These are phyloP conservation scores for Romanogobio albipinnatus DNA, from an alignment of 2,113 vertebrate genomes.

Conservation along the genomic window DNA sequence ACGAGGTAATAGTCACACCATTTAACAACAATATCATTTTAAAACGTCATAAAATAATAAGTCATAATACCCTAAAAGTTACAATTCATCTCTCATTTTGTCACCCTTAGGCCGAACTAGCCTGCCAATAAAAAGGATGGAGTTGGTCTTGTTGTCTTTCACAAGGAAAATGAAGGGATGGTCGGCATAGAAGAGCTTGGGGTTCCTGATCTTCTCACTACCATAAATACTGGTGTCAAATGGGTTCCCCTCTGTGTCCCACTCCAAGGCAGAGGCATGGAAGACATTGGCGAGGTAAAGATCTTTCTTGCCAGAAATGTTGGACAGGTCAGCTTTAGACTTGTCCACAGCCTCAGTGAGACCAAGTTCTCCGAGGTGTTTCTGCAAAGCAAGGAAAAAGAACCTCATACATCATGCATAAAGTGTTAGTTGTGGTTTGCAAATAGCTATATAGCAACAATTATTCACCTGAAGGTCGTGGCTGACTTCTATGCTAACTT, in stretches of 20 bases:
- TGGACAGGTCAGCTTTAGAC: conserved; percentile 92
- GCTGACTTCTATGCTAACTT: conserved; percentile 87
- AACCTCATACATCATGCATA: not conserved
- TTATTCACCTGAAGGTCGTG: conserved; percentile 88
- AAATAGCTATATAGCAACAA: not conserved
- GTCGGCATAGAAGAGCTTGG: conserved; percentile 93
- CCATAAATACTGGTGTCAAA: conserved; percentile 86
- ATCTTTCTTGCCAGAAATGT: conserved; percentile 97
- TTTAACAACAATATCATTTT: conserved; percentile 39
- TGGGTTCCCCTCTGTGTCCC: conserved; percentile 88
- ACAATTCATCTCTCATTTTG: conserved; percentile 95
- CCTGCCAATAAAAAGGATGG: conserved; percentile 92
- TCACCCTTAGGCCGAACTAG: conserved; percentile 92
- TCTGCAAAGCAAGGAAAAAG: conserved; percentile 73
- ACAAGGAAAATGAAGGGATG: conserved; percentile 97
- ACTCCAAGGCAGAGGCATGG: conserved; percentile 88
- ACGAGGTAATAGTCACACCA: conserved; percentile 67
- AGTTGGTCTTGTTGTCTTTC: conserved; percentile 92
- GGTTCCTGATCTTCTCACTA: conserved; percentile 85
- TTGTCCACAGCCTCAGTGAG: conserved; percentile 95
- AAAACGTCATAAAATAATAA: not conserved
- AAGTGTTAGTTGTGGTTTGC: not conserved
- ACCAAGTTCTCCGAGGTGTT: conserved; percentile 89
- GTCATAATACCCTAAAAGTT: conserved; percentile 61
- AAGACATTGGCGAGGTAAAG: conserved; percentile 92